Base-by-base conservation (phyloP, 2,888 invertebrate species). In the Synanthedon andrenaeformis region DNA sequence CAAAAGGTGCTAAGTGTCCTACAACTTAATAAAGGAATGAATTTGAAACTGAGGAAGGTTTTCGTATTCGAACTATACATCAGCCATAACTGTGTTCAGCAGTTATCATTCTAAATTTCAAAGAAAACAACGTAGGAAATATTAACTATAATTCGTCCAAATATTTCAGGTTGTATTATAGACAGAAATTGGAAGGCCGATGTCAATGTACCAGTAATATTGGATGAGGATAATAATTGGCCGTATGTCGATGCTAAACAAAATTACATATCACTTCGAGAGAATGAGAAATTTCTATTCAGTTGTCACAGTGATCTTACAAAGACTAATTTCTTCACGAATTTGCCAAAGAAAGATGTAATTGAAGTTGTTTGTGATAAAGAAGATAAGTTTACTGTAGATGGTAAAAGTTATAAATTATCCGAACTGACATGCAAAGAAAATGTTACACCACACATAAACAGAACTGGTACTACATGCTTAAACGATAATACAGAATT, bases 371-470 rank as follows among this genome's bases (percentile, higher is more conserved):
- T 41, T 13, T 60, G 60, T 17, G 55, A 54, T 17, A 49, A 51
- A 10, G 54, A 57, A 55, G 52, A 57, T 28, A 54, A 54, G 10
- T 56, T 60, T 41, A 12, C 19, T 41, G 41, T 57, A 28, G 41
- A 55, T 8, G 57, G 42, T 5, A 55, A 42, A 51, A 23, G 5
- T n/a, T 56, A 55, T 42, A 56, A 57, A 14, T 41, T 56, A 45
- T 51, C 52, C 14, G 56, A 59, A 48, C 51, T 59, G 10, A 17
- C 48, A 10, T 59, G 59, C 35, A 51, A 41, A 35, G 19, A 28
- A 17, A 50, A 55, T 14, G 35, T 56, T 12, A 41, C 6, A 11
- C 55, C 57, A 11, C n/a, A 14, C n/a, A 3, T 56, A 2, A 13
- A 42, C 10, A 51, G 14, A 23, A 57, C 57, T 1, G 58, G 57